Percentiles rank a stretch among this genome's conserved stretches.
phyloP scores from a whole-genome alignment of 1,140 invertebrate genomes.

The Drosophila tristis region DNA sequence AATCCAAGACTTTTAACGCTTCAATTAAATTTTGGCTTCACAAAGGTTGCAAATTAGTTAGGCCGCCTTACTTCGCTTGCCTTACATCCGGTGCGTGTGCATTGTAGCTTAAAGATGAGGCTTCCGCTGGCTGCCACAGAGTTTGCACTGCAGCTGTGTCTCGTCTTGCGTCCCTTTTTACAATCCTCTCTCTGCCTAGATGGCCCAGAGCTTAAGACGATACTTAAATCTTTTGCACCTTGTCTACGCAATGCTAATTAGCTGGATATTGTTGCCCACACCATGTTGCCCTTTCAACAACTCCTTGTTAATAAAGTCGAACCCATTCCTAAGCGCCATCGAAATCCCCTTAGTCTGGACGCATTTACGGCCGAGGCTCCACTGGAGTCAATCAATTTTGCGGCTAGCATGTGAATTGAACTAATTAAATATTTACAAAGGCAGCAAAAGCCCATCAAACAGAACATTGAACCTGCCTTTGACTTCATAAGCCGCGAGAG shows the following conservation, averaged over 20 bases:
- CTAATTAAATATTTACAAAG: slow-evolving; percentile 79
- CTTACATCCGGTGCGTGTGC: slow-evolving; percentile 19
- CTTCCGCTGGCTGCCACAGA: slow-evolving; percentile 6
- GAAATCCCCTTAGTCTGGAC: background rate
- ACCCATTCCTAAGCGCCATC: slow-evolving; percentile 1
- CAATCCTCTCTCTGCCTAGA: background rate
- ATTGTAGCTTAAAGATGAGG: slow-evolving; percentile 12
- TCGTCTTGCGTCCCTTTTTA: background rate
- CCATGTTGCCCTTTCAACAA: background rate
- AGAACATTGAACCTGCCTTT: slow-evolving; percentile 28
- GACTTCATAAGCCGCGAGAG: slow-evolving; percentile 50
- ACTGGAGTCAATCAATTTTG: slow-evolving; percentile 54
- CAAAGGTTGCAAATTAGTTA: slow-evolving; percentile 16
- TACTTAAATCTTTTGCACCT: slow-evolving; percentile 12
- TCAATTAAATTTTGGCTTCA: background rate
- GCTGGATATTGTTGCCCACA: slow-evolving; percentile 8
- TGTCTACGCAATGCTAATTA: slow-evolving; percentile 41
- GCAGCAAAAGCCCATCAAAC: slow-evolving; percentile 28
- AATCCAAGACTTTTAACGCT: background rate
- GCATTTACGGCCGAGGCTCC: slow-evolving; percentile 14
- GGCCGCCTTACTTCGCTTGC: background rate
- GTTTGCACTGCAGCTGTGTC: slow-evolving; percentile 18
- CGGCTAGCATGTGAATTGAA: slow-evolving; percentile 59
- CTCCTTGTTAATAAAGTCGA: slow-evolving; percentile 38
- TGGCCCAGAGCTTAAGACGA: slow-evolving; percentile 24